Percentiles rank a stretch among this genome's conserved stretches.
Evolutionary conservation across 1,140 invertebrate species (phyloP).

Genomic region (Lordiphosa stackelbergi): DNA sequence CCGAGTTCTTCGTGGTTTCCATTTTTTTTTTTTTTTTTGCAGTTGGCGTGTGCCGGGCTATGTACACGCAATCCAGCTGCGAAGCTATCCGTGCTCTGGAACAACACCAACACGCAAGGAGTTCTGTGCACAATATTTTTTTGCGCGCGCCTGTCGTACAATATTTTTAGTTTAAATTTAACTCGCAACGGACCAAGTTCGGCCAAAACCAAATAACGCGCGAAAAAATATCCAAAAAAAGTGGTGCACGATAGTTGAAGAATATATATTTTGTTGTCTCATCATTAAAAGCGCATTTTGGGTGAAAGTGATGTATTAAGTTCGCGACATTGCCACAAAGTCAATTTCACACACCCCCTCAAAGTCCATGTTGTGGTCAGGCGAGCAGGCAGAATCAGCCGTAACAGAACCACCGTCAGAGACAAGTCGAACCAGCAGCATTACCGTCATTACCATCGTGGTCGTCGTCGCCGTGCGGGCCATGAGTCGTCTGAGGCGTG

Average conservation of each 20-base stretch:
- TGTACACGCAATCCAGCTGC: conserved; percentile 47
- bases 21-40: conserved; percentile 17
- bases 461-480: conserved; percentile 47
- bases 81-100: conserved; percentile 15
- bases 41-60: conserved; percentile 43
- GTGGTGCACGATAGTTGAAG: conserved; percentile 62
- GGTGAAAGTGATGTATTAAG: conserved; percentile 47
- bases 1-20: conserved; percentile 9
- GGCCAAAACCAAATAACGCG: conserved; percentile 23
- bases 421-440: conserved; percentile 40
- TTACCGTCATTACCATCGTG: conserved; percentile 53
- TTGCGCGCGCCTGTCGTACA: conserved; percentile 13
- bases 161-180: conserved; percentile 69
- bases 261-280: conserved; percentile 29
- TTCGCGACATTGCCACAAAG: conserved; percentile 66
- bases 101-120: conserved; percentile 26
- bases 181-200: conserved; percentile 64
- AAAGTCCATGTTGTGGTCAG: conserved; percentile 33
- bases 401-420: conserved; percentile 17
- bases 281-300: conserved; percentile 71
- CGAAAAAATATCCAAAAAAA: conserved; percentile 26
- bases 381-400: conserved; percentile 14
- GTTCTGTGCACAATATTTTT: conserved; percentile 19
- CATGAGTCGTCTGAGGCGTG: conserved; percentile 75
- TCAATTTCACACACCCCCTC: conserved; percentile 42